Conservation (phyloP, 1,140 invertebrate species). For the Drosophila neocordata region DNA sequence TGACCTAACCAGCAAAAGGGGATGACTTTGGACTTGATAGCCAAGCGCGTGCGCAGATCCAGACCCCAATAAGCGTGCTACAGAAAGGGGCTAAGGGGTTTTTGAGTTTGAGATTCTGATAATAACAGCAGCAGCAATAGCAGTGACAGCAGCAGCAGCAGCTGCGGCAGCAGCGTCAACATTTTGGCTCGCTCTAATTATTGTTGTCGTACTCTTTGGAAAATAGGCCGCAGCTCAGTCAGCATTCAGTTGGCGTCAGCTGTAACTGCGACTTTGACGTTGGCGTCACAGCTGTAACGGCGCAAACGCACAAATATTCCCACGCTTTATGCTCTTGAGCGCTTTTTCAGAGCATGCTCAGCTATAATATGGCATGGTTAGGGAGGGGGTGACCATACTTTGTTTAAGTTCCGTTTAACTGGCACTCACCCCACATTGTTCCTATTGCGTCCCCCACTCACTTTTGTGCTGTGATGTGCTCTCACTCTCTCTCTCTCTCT, state of each 20-base stretch:
- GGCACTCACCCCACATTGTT: conserved; percentile 4
- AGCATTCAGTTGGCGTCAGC: conserved; percentile 15
- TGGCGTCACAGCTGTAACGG: conserved; percentile 19
- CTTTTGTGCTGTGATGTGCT: too few species aligned
- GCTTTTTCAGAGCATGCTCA: conserved; percentile 16
- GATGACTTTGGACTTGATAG: conserved; percentile 32
- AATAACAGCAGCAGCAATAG: conserved; percentile 44
- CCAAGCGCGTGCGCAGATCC: conserved; percentile 57
- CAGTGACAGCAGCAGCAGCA: background rate
- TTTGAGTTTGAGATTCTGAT: conserved; percentile 23
- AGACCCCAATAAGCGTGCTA: background rate
- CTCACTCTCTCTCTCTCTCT: conserved; percentile 14
- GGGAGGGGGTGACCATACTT: conserved; percentile 18
- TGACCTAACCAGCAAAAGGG: conserved; percentile 47
- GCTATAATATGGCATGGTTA: background rate
- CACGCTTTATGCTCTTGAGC: conserved; percentile 38
- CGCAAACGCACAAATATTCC: conserved; percentile 56
- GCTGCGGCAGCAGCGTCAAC: conserved; percentile 1
- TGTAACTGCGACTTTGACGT: conserved; percentile 13
- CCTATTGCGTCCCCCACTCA: background rate
- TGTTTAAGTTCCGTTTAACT: conserved; percentile 12
- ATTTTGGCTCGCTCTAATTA: conserved; percentile 50
- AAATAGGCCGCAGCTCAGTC: conserved; percentile 11
- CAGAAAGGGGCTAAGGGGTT: background rate
- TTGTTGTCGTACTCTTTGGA: conserved; percentile 41